A percentile compares a stretch with the other conserved stretches of the same genome.
Evolutionary conservation across 2,113 vertebrate species (phyloP).

Genomic region (Edolisoma coerulescens): DNA sequence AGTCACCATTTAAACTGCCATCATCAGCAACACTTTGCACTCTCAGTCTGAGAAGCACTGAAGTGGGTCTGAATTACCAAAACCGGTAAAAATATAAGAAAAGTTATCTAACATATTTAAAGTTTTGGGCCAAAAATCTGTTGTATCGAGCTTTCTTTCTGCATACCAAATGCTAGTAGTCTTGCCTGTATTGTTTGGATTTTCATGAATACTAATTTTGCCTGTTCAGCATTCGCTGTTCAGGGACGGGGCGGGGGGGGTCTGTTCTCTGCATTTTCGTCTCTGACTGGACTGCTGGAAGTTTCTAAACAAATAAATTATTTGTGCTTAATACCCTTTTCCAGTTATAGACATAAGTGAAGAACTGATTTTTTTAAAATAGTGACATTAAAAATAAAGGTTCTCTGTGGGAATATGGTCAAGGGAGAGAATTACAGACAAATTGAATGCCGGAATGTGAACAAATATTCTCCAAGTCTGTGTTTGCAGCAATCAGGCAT

Average conservation of each 20-base stretch:
- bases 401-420: neutral
- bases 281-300: neutral
- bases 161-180: neutral
- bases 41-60: neutral
- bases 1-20: neutral
- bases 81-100: neutral
- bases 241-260: neutral
- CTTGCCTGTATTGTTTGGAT: neutral
- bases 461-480: neutral
- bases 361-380: neutral
- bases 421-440: neutral
- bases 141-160: neutral
- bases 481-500: neutral
- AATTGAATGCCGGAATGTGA: neutral
- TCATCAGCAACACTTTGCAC: neutral
- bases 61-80: neutral
- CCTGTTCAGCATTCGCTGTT: neutral
- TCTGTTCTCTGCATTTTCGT: neutral
- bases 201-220: neutral
- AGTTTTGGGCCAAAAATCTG: neutral
- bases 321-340: neutral
- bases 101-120: neutral
- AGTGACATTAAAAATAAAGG: neutral
- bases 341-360: neutral
- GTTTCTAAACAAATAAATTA: neutral